Base-by-base conservation (phyloP, 2,113 vertebrate genomes). In the Gambusia affinis region DNA sequence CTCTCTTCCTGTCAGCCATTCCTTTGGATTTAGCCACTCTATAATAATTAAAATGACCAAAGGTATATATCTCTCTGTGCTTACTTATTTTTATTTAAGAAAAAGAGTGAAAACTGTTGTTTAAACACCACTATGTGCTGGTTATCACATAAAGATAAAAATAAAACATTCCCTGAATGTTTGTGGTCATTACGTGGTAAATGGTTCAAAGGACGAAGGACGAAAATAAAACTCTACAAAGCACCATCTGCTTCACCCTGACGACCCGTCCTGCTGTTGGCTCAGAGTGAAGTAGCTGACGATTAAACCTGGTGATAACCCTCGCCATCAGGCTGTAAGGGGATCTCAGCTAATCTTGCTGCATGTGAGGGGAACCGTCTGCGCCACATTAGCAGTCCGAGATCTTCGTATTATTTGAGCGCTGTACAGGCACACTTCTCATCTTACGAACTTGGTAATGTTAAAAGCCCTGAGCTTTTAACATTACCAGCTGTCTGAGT, bases 401-500 rank as follows among this genome's bases (percentile, higher is more conserved):
- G 8, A 8, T 47, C 44, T 47, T 47, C 10, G 24, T 57, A 10
- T 8, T n/a, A 57, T 57, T 57, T 57, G 24, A 57, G 8, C 8
- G 2, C 8, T 3, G 10, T n/a, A 57, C 8, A 57, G 4, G 44
- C 44, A 47, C 15, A 47, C 51, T 22, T 54, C 51, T 57, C 19
- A 1, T 57, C 51, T 24, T 47, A 47, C 19, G 44, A 19, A 17
- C 44, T 6, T 57, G 51, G n/a, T n/a, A n/a, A n/a, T n/a, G n/a
- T n/a, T n/a, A n/a, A n/a, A n/a, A n/a, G n/a, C 24, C 67, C 11
- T 75, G 22, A 37, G 30, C 17, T 8, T 70, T 79, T 72, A 63
- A 81, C 65, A 57, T 75, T 75, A 80, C 70, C 37, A 60, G n/a
- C 73, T 86, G 67, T 84, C 71, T 63, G 19, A 17, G 17, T 78